phyloP scores from a whole-genome alignment of 1,140 invertebrate genomes.

The Pantala flavescens region DNA sequence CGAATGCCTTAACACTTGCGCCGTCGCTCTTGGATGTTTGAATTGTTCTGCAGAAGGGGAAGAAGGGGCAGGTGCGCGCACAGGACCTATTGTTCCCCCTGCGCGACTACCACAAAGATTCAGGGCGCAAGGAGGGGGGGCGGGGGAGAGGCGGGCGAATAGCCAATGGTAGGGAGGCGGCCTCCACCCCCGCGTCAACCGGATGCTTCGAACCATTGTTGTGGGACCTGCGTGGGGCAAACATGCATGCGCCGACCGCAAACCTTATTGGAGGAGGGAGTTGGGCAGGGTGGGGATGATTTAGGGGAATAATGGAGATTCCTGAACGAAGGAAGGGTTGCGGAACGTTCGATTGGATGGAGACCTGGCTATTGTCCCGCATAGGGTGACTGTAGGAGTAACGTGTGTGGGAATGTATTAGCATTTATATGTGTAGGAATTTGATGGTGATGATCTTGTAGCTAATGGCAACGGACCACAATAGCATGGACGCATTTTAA shows the following conservation, averaged over 20 bases:
- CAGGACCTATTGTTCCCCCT: neutral
- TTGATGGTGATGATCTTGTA: too few species aligned
- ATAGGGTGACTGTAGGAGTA: too few species aligned
- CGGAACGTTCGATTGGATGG: too few species aligned
- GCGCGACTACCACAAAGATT: neutral
- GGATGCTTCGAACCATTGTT: neutral
- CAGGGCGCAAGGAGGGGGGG: neutral
- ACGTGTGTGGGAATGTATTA: too few species aligned
- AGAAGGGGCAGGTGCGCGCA: neutral
- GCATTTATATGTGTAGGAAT: too few species aligned
- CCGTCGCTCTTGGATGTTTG: too few species aligned
- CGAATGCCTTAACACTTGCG: neutral
- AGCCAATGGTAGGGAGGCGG: neutral
- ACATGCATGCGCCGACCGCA: neutral
- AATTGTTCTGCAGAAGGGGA: neutral
- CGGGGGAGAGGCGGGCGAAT: neutral
- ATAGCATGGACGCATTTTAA: too few species aligned
- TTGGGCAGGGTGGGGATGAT: neutral
- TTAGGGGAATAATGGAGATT: neutral
- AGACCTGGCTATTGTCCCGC: too few species aligned
- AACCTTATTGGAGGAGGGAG: neutral
- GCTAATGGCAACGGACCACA: too few species aligned
- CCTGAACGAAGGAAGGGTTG: too few species aligned
- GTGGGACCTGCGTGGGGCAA: neutral
- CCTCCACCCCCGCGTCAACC: neutral